phyloP scores from a whole-genome alignment of 2,797 vertebrate genomes.

The Poecilia wingei region DNA sequence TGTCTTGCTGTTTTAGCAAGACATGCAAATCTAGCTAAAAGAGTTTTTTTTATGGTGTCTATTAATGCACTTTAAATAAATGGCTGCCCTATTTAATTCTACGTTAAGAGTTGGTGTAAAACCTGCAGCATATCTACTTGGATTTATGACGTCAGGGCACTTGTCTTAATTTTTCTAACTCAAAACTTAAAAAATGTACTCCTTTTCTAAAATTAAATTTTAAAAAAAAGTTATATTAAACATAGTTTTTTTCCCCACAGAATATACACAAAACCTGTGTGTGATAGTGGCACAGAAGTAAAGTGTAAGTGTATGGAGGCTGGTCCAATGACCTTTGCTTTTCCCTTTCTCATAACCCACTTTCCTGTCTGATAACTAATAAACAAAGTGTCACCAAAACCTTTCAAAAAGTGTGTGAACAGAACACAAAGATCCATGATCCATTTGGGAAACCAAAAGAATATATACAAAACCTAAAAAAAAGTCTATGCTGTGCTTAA shows the following conservation, averaged over 20 bases:
- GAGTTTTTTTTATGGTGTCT: not conserved
- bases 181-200: not conserved
- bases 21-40: not conserved
- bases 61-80: not conserved
- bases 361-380: no score
- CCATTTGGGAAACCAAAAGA: no score
- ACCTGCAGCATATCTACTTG: not conserved
- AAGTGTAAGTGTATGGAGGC: no score
- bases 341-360: no score
- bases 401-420: no score
- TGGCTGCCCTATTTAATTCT: not conserved
- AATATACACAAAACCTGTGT: not conserved
- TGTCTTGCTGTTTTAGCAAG: not conserved
- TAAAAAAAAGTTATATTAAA: not conserved
- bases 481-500: not conserved
- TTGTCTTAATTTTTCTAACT: not conserved
- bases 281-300: no score
- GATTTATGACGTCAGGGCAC: not conserved
- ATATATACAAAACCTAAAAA: not conserved
- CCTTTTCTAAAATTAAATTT: not conserved
- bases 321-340: no score
- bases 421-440: no score
- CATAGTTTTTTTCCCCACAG: not conserved
- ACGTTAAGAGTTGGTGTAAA: not conserved
- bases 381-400: no score